These are phyloP conservation scores for Hucho hucho DNA, from an alignment of 2,113 vertebrate species.

Conservation along the genomic window DNA sequence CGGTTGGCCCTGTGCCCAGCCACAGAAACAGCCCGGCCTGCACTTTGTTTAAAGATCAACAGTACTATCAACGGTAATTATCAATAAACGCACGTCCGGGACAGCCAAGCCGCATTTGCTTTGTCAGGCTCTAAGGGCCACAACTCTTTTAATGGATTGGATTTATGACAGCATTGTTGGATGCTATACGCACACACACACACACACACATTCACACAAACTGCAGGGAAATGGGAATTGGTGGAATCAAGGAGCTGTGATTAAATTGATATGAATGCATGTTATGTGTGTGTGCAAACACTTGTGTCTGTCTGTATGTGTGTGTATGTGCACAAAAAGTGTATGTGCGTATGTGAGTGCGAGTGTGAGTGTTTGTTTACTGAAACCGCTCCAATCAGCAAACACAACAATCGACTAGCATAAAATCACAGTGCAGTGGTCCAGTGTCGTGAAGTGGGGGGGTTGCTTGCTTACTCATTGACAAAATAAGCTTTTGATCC, in stretches of 20 bases:
- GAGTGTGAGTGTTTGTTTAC: not conserved
- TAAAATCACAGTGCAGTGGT: not conserved
- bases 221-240: not conserved
- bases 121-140: not conserved
- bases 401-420: not conserved
- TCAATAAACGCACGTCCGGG: not conserved
- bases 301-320: not conserved
- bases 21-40: not conserved
- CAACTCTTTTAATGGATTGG: not conserved
- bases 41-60: conserved; percentile 6
- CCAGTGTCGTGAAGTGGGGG: not conserved
- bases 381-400: not conserved
- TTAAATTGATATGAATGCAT: too few species aligned
- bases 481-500: conserved; percentile 11
- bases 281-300: too few species aligned
- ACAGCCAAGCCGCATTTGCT: not conserved
- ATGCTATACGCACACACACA: not conserved
- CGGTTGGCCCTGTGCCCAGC: conserved; percentile 2
- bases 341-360: not conserved
- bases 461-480: conserved; percentile 3
- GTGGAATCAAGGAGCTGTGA: too few species aligned
- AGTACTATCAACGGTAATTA: conserved; percentile 7
- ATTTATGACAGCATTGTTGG: not conserved
- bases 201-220: not conserved
- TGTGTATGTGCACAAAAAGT: too few species aligned